Evolutionary conservation across 92 coral and sea anemone species (phyloP).

Genomic region (Phenganax stokvisi): DNA sequence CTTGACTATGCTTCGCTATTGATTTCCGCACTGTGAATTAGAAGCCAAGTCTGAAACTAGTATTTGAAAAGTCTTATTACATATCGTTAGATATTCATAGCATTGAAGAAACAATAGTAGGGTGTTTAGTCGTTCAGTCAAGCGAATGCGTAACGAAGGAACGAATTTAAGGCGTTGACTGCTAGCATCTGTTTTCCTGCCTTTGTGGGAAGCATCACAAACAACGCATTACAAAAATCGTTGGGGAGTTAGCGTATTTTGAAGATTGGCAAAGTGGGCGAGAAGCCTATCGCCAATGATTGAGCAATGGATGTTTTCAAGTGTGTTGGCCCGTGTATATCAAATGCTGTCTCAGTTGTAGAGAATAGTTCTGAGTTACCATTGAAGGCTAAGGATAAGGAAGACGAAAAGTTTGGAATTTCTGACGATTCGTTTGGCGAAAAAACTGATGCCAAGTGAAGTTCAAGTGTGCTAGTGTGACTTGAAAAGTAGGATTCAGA

Average conservation of each 20-base stretch:
- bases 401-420: not conserved
- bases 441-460: too few relatives aligned
- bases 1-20: too few relatives aligned
- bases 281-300: not conserved
- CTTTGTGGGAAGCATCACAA: not conserved
- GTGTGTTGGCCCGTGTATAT: not conserved
- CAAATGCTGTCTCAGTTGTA: not conserved
- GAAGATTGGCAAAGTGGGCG: slow-evolving; percentile 8
- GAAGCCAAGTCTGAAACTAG: not conserved
- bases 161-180: not conserved
- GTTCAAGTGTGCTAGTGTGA: not conserved
- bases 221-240: slow-evolving; percentile 11
- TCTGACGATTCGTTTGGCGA: not conserved
- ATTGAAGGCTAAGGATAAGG: not conserved
- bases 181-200: slow-evolving; percentile 8
- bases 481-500: not conserved
- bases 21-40: not conserved
- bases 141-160: slow-evolving; percentile 19
- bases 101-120: slow-evolving; percentile 12
- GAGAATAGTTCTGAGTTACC: not conserved
- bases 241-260: slow-evolving; percentile 13
- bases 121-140: slow-evolving; percentile 4
- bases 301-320: not conserved
- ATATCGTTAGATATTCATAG: not conserved
- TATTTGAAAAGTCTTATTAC: not conserved